A percentile compares a stretch with the other conserved stretches of the same genome.
Evolutionary conservation across 2,888 invertebrate genomes (phyloP).

Genomic region (Scaptomyza polygonia): DNA sequence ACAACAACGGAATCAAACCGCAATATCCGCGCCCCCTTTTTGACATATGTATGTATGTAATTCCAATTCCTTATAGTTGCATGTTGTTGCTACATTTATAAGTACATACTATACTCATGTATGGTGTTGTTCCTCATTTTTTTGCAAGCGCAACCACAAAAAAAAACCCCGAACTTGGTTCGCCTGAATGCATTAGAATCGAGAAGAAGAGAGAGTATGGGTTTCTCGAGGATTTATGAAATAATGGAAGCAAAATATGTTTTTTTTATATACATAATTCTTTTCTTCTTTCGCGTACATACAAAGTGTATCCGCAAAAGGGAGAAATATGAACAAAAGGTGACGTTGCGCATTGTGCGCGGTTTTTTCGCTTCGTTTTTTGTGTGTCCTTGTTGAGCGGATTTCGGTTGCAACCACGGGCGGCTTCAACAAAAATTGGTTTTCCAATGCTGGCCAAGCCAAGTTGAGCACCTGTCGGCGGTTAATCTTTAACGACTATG

Average conservation of each 20-base stretch:
- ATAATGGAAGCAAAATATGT: constrained; percentile 65
- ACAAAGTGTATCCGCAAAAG: constrained; percentile 25
- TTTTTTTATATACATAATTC: constrained; percentile 61
- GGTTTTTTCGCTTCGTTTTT: constrained; percentile 23
- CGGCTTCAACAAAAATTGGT: constrained; percentile 47
- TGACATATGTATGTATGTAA: constrained; percentile 61
- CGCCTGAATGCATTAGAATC: constrained; percentile 80
- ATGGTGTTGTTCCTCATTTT: constrained; percentile 9
- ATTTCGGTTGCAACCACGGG: constrained; percentile 58
- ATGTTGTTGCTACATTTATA: constrained; percentile 51
- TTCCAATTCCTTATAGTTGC: constrained; percentile 57
- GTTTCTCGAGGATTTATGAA: constrained; percentile 69
- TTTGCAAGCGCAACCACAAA: constrained; percentile 32
- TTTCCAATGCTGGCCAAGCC: constrained; percentile 42
- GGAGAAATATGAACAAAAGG: constrained; percentile 51
- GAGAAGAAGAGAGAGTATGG: constrained; percentile 17
- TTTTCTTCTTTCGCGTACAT: constrained; percentile 23
- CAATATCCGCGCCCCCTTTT: constrained; percentile 55
- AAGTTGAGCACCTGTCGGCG: constrained; percentile 53
- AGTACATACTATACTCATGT: constrained; percentile 22
- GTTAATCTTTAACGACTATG: constrained; percentile 12
- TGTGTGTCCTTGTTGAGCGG: constrained; percentile 33
- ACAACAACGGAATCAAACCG: constrained; percentile 58
- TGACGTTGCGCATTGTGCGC: constrained; percentile 43
- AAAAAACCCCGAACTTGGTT: constrained; percentile 40